Evolutionary conservation across 92 coral and sea anemone species (phyloP), one percentile per base, ranked within the genome.

Genomic region (Parazoanthus atlanticus): DNA sequence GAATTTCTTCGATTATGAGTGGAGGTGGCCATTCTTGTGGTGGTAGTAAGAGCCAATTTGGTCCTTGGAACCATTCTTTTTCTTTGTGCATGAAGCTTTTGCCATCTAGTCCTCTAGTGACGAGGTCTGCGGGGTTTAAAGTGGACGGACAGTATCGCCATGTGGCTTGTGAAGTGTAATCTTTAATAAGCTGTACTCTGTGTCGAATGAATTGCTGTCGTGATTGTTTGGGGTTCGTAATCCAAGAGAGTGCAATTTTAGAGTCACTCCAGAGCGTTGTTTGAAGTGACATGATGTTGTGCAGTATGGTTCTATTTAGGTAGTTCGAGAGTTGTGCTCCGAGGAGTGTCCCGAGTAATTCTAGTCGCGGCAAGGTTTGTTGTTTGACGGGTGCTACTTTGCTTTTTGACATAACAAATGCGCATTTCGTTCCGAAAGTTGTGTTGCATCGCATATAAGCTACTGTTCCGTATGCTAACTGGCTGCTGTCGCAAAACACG

Each of bases 101-200:
- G 26, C 74, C 87, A 49, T 83, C 78, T 28, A 91, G 15, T 78
- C 93, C 91, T 76, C 93, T 70, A 46, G 93, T 88, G 32, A 91
- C 77, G 61, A 91, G 88, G 67, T 85, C 93, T 84, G 93, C 93
- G 70, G 93, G 93, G 61, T 91, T 88, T 46, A 54, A 64, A 52
- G 93, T 47, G 49, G 93, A n/a, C 43, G 89, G 91, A 75, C 93
- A 88, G 38, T 79, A 80, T n/a, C 40, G 41, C 86, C 86, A 91
- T 61, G 76, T 31, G 46, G 58, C 32, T 28, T 77, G 81, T 46
- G 86, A 26, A 36, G 89, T 88, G 13, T 41, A 0, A 30, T 84
- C 86, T 49, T 69, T 77, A 52, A 88, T 88, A 36, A 33, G 40
- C 49, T 84, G 69, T 31, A 91, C 83, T 76, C 89, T 71, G 26